phyloP scores from a whole-genome alignment of 2,113 vertebrate species.

The Neodontobutis hainanensis region DNA sequence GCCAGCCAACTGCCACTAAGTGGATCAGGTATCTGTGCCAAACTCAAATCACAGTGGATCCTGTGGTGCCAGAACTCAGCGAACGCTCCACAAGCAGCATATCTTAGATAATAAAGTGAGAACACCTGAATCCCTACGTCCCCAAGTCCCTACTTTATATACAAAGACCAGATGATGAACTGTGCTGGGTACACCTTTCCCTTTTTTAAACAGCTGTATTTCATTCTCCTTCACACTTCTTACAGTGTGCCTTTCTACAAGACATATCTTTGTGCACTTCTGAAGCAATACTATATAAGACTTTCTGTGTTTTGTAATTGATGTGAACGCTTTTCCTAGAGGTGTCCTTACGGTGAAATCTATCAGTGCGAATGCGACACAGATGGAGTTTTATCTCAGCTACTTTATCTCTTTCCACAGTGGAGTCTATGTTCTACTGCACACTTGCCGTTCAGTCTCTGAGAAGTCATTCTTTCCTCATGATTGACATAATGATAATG shows the following conservation, averaged over 20 bases:
- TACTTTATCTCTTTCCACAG: neutral
- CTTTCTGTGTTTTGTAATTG: constrained; percentile 1
- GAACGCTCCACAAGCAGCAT: constrained; percentile 28
- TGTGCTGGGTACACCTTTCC: constrained; percentile 14
- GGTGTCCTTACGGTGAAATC: constrained; percentile 6
- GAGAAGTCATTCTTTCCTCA: neutral
- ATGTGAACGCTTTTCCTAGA: constrained; percentile 20
- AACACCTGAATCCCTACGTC: constrained; percentile 31
- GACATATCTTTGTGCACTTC: constrained; percentile 11
- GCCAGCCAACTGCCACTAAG: constrained; percentile 6
- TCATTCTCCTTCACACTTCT: constrained; percentile 27
- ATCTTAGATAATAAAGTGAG: constrained; percentile 23
- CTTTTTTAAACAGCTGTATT: constrained; percentile 14
- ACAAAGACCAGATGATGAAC: constrained; percentile 10
- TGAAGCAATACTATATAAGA: constrained; percentile 1
- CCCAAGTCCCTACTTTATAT: constrained; percentile 9
- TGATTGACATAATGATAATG: too few relatives aligned
- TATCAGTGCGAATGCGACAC: neutral
- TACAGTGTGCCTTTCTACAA: constrained; percentile 7
- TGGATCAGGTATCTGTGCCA: constrained; percentile 26
- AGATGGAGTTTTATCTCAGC: neutral
- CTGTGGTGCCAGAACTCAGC: constrained; percentile 31
- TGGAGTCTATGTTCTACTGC: neutral
- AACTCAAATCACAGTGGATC: constrained; percentile 31
- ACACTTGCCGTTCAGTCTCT: neutral